Base-by-base conservation (phyloP, 1,140 invertebrate genomes). In the Rhyzopertha dominica region DNA sequence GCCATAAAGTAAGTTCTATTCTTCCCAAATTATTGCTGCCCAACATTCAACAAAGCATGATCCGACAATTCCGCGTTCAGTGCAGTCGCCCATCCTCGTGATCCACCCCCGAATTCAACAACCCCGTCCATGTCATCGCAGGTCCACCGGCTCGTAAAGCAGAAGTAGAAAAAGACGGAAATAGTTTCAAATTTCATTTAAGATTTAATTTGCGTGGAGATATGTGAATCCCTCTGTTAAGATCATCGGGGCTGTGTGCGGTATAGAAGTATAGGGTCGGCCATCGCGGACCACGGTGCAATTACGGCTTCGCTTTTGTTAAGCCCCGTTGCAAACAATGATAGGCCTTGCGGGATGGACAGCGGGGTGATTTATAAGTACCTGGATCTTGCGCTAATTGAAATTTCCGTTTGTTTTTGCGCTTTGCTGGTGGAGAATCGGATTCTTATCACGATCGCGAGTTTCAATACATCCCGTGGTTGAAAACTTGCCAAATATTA, bases 131-230 rank as follows among this genome's bases (percentile, higher is more conserved):
- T n/a, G n/a, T n/a, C n/a, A n/a, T n/a, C n/a, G n/a, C n/a, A n/a
- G n/a, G n/a, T n/a, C n/a, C n/a, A n/a, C n/a, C n/a, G n/a, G n/a
- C n/a, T n/a, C n/a, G n/a, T n/a, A n/a, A n/a, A n/a, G n/a, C n/a
- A n/a, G n/a, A n/a, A n/a, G n/a, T n/a, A n/a, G n/a, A n/a, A n/a
- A n/a, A n/a, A 48, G 44, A 50, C 32, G 42, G 54, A 48, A 54
- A 61, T 56, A 58, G 63, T 67, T 67, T 67, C 62, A 56, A 67
- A 67, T 67, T 67, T 67, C 65, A 67, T 67, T 67, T 63, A 66
- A 65, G 65, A 67, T 66, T 66, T 65, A 66, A 66, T 66, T 65
- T 65, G 56, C 58, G 58, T 60, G 49, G 48, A 56, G 49, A 59
- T 54, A 59, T 53, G 51, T 56, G 49, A 41, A 52, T 57, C 52